Conservation (phyloP, 2,113 vertebrate genomes). For the Parotia lawesii region DNA sequence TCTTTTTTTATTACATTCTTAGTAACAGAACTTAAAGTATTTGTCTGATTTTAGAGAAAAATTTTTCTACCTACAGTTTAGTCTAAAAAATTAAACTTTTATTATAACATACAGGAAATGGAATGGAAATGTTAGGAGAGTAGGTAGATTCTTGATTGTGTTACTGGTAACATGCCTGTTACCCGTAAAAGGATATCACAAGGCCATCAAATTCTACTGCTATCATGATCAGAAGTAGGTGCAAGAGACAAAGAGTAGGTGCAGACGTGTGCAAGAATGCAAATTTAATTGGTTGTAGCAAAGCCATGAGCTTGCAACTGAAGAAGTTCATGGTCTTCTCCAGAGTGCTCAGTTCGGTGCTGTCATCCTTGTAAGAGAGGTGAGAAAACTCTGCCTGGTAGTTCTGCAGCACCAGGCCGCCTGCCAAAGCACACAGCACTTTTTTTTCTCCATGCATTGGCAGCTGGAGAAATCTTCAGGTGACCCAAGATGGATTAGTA, state of each 20-base stretch:
- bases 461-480: neutral
- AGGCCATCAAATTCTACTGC: neutral
- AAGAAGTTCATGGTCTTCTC: neutral
- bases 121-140: neutral
- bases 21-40: neutral
- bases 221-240: neutral
- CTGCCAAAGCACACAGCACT: neutral
- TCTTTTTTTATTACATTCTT: neutral
- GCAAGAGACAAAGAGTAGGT: neutral
- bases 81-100: neutral
- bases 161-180: neutral
- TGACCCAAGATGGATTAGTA: neutral
- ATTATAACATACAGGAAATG: neutral
- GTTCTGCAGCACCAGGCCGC: neutral
- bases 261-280: neutral
- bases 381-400: neutral
- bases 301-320: neutral
- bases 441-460: neutral
- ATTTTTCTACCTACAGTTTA: neutral
- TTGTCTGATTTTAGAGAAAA: neutral
- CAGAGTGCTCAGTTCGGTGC: neutral
- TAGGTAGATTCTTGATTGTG: neutral
- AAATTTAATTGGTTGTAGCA: neutral
- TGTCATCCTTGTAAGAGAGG: neutral
- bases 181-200: neutral